These are phyloP conservation scores for Pseudomugil gertrudae DNA, from an alignment of 2,797 vertebrate species.

Conservation along the genomic window DNA sequence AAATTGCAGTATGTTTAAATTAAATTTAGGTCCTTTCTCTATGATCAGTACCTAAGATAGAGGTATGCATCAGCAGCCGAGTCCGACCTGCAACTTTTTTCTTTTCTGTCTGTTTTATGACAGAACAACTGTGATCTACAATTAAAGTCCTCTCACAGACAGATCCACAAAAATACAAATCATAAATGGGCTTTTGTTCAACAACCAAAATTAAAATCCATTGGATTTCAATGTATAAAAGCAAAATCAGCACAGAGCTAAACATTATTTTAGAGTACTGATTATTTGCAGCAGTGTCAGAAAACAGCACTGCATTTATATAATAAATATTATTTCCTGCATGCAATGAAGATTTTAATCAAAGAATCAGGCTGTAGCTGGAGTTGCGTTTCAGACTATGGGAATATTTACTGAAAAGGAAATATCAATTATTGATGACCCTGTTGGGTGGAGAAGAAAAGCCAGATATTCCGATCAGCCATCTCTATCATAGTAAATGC, in stretches of 20 bases:
- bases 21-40: neutral
- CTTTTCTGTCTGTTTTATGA: neutral
- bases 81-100: conserved; percentile 9
- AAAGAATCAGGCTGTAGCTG: neutral
- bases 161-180: neutral
- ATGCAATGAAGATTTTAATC: neutral
- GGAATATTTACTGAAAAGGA: conserved; percentile 6
- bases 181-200: neutral
- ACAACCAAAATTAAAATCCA: neutral
- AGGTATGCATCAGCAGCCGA: conserved; percentile 30
- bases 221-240: neutral
- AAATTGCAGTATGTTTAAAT: conserved; percentile 7
- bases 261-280: neutral
- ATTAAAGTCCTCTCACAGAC: neutral
- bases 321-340: conserved; percentile 3
- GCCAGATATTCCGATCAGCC: neutral
- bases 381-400: neutral
- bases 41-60: conserved; percentile 8
- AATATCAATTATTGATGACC: conserved; percentile 1
- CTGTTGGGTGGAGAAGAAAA: neutral
- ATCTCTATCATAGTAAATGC: neutral
- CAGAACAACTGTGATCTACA: neutral
- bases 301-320: neutral
- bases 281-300: neutral
- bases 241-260: neutral